Conservation (phyloP, 2,888 invertebrate species). For the Neria commutata region DNA sequence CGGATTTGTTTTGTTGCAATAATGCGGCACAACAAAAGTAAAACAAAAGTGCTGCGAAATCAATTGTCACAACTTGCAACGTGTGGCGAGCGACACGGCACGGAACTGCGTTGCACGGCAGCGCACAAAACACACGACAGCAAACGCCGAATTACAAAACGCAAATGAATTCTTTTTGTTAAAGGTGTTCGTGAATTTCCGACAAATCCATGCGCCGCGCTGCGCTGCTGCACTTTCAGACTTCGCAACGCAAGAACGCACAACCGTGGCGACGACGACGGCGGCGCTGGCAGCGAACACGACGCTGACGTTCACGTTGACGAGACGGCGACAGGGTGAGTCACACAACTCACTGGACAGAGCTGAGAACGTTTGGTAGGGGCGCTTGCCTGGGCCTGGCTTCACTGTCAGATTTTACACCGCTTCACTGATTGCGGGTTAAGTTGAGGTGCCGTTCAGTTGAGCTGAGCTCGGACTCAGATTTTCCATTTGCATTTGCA, state of each 20-base stretch:
- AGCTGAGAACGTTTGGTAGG: too few species aligned
- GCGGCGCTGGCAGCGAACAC: slow-evolving; percentile 8
- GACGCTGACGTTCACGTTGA: too few species aligned
- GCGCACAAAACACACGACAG: slow-evolving; percentile 26
- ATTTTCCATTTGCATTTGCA: too few species aligned
- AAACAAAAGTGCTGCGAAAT: background rate
- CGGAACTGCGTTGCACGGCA: too few species aligned
- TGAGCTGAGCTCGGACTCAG: too few species aligned
- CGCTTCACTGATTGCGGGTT: too few species aligned
- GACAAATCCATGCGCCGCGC: slow-evolving; percentile 28
- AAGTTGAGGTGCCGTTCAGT: too few species aligned
- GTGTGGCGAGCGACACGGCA: too few species aligned
- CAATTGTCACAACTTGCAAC: too few species aligned
- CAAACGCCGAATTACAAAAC: slow-evolving; percentile 35
- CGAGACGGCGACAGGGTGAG: background rate
- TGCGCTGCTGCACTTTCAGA: slow-evolving; percentile 5
- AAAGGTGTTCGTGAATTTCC: slow-evolving; percentile 35
- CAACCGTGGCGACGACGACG: slow-evolving; percentile 5
- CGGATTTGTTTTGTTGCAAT: background rate
- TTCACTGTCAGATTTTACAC: too few species aligned
- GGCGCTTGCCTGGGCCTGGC: too few species aligned
- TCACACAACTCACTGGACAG: too few species aligned
- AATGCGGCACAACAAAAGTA: slow-evolving; percentile 12
- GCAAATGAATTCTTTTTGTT: slow-evolving; percentile 33
- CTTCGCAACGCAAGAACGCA: slow-evolving; percentile 3